Percentiles rank a stretch among this genome's conserved stretches.
Conservation (phyloP, 2,888 invertebrate genomes). For the Buathra laborator region DNA sequence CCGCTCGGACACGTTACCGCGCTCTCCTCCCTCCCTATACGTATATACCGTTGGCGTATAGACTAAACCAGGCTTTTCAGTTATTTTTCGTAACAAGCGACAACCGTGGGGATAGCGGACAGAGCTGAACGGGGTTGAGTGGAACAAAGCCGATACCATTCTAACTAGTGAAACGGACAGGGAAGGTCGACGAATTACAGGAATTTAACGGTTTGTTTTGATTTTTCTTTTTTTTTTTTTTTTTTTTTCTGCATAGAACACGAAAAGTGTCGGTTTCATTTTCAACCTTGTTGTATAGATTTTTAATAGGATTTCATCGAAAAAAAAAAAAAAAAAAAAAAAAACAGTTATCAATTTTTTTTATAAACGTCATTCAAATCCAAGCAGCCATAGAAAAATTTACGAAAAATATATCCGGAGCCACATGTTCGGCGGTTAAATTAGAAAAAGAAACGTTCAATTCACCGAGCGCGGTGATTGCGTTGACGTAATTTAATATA, state of each 20-base stretch:
- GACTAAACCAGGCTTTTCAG: constrained; percentile 34
- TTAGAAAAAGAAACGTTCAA: constrained; percentile 8
- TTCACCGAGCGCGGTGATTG: constrained; percentile 22
- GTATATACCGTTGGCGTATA: neutral
- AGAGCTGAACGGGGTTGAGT: neutral
- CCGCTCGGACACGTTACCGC: constrained; percentile 12
- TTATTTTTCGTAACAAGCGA: constrained; percentile 45
- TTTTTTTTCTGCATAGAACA: neutral
- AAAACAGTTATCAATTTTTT: neutral
- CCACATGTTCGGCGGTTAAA: constrained; percentile 34
- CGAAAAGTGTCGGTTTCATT: neutral
- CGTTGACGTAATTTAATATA: constrained; percentile 40
- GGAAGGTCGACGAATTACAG: constrained; percentile 16
- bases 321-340: neutral
- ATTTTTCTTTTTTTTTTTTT: neutral
- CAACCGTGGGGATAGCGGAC: constrained; percentile 12
- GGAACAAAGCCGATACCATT: constrained; percentile 39
- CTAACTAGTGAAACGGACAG: constrained; percentile 26
- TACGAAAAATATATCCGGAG: constrained; percentile 6
- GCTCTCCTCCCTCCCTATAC: neutral
- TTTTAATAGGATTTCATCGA: neutral
- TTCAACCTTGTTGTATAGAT: neutral
- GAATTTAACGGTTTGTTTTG: constrained; percentile 6
- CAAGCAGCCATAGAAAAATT: neutral
- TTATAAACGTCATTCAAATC: neutral